Base-by-base conservation (phyloP, 2,113 vertebrate species). In the Oryzias curvinotus region DNA sequence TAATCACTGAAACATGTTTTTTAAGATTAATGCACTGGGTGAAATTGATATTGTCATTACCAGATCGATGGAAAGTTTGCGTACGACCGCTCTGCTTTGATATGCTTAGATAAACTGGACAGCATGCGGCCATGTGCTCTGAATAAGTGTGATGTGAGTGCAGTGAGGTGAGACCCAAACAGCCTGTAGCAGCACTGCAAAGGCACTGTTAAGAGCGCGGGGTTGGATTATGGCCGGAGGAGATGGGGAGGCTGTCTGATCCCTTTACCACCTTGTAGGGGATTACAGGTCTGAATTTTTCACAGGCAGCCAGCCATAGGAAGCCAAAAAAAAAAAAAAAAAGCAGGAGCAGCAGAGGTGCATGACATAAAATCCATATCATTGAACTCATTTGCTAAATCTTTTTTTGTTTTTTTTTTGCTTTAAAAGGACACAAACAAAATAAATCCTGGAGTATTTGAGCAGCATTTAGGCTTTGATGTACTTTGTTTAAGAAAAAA, bases 221-320 rank as follows among this genome's bases (percentile, higher is more conserved):
- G 63, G 57, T 23, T 61, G 66, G 70, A 80, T 84, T 69, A 63
- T 17, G 50, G 81, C 75, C 71, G 61, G 55, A 15, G 57, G 82
- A 72, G 57, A 71, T 0, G 14, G 46, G 43, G 45, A 68, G 58
- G 51, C 63, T 52, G 62, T 68, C 57, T 57, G 66, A 72, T 73
- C 65, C 74, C 48, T 74, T 66, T 61, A 59, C 60, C 44, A 75
- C 82, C 74, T 79, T 57, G 66, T 53, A 69, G 59, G 82, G 36
- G 86, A 86, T 85, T 86, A 80, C 68, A 75, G 44, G 66, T 74
- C 58, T 73, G 69, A 72, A 78, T 86, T 78, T 54, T 62, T 73
- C 78, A 73, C 64, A 60, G 65, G 49, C 52, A 56, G 67, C 64
- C 75, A 81, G 72, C 75, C 73, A 71, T 68, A 58, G 63, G 58